Base-by-base conservation (phyloP, 2,888 invertebrate genomes). In the Polyploca ridens region DNA sequence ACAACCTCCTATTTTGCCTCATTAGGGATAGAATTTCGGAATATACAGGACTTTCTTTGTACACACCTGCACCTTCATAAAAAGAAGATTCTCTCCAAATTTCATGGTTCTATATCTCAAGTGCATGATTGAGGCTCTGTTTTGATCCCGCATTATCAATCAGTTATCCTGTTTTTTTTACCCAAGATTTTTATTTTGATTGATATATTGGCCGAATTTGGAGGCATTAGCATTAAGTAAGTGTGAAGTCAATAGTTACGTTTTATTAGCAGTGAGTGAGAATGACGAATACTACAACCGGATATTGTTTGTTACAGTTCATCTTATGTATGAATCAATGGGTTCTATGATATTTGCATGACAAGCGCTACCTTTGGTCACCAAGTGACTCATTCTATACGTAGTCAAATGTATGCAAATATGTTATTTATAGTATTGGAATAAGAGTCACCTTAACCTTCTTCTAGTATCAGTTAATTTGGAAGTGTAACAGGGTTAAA, bases 281-380 rank as follows among this genome's bases (percentile, higher is more conserved):
- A 58, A 44, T 58, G 27, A 63, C 63, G 33, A 66, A 63, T 59
- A 62, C 14, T 19, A 54, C 19, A 54, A 77, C 73, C 81, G 83
- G 84, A 83, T 81, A 76, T 79, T 69, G 69, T 68, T 70, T 68
- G 65, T 72, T 65, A 69, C 66, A 64, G 66, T 66, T 54, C 54
- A 10, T 54, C 54, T 54, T 19, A 54, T 67, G 68, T 67, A 78
- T 82, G 81, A 84, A 77, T 83, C 81, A 84, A 81, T 74, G 63
- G 64, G 62, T 72, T 69, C 69, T 68, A 72, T 66, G 68, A 64
- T 67, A 69, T 75, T 75, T 69, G 67, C 72, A 77, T 79, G 81
- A 80, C 77, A 76, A 76, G 74, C 70, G 66, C 71, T 68, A 66
- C 58, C 71, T 64, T 71, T 66, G 66, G 59, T 63, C 67, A 72